Evolutionary conservation across 2,113 vertebrate species (phyloP).

Genomic region (Dascyllus trimaculatus): DNA sequence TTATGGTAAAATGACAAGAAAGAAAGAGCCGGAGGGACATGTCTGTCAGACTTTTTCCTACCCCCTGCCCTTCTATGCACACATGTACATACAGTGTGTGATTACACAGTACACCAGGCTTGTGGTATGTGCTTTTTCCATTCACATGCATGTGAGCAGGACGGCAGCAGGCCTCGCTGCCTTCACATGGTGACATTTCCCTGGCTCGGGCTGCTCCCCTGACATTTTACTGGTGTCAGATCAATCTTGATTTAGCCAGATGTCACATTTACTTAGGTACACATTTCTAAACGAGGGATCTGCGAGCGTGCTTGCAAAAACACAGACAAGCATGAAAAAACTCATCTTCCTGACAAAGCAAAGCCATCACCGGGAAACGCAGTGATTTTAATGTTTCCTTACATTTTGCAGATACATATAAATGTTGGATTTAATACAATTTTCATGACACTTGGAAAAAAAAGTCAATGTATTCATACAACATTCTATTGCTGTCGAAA

Average conservation of each 20-base stretch:
- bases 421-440: constrained; percentile 16
- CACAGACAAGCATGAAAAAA: constrained; percentile 48
- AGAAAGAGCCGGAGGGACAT: not conserved
- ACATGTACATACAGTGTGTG: constrained; percentile 23
- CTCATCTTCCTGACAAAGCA: constrained; percentile 32
- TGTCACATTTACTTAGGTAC: constrained; percentile 83
- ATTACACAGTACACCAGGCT: not conserved
- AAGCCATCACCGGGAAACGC: constrained; percentile 32
- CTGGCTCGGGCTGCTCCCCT: constrained; percentile 72
- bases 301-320: constrained; percentile 43
- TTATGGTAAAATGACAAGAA: not conserved
- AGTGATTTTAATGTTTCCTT: constrained; percentile 26
- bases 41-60: not conserved
- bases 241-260: constrained; percentile 85
- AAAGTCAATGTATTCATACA: not conserved
- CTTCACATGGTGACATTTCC: constrained; percentile 82
- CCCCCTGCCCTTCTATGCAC: not conserved
- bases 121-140: not conserved
- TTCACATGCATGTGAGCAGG: constrained; percentile 26
- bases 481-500: not conserved
- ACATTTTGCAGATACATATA: constrained; percentile 2
- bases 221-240: constrained; percentile 88
- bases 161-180: constrained; percentile 47
- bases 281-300: constrained; percentile 72
- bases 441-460: constrained; percentile 13